Evolutionary conservation across 2,888 invertebrate genomes (phyloP).

Genomic region (Calliopum simillimum): DNA sequence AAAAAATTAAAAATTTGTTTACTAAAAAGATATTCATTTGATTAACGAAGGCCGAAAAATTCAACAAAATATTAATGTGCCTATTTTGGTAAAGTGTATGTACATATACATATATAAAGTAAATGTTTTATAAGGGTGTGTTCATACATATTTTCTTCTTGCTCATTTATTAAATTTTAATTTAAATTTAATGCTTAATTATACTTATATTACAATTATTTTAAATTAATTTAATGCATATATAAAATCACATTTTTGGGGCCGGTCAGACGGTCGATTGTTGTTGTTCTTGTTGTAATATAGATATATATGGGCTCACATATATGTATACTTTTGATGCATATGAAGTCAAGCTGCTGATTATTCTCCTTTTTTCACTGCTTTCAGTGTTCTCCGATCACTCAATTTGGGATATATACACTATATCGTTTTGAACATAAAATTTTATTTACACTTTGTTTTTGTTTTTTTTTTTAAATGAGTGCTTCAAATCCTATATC

Average conservation of each 20-base stretch:
- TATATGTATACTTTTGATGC: too few species aligned
- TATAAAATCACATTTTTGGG: conserved; percentile 52
- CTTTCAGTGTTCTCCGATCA: background rate
- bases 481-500: background rate
- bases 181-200: conserved; percentile 5
- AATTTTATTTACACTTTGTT: too few species aligned
- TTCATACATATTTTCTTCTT: conserved; percentile 41
- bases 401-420: conserved; percentile 1
- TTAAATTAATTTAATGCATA: conserved; percentile 27
- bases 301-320: too few species aligned
- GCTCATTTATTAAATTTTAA: conserved; percentile 35
- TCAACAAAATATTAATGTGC: too few species aligned
- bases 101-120: too few species aligned
- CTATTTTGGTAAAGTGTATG: too few species aligned
- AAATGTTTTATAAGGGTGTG: too few species aligned
- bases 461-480: too few species aligned
- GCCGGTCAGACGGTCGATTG: conserved; percentile 38
- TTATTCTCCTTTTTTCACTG: background rate
- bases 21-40: too few species aligned
- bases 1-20: too few species aligned
- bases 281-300: conserved; percentile 21
- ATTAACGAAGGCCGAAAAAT: too few species aligned
- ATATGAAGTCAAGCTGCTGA: conserved; percentile 2
- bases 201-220: background rate
- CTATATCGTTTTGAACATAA: too few species aligned